These are phyloP conservation scores for Zootermopsis nevadensis DNA, from an alignment of 2,888 invertebrate species.

Conservation along the genomic window DNA sequence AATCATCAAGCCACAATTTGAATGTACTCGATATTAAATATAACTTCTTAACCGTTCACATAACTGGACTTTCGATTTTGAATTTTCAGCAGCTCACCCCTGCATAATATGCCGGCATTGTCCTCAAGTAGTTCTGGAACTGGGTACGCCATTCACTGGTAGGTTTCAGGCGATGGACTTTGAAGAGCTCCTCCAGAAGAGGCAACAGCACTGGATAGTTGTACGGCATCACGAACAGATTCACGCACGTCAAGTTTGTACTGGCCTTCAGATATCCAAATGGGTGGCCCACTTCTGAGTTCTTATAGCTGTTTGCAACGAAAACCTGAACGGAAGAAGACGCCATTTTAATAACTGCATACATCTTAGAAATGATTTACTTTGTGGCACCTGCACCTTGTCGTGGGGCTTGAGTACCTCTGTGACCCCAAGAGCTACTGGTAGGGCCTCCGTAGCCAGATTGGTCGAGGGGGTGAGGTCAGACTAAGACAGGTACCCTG, in stretches of 20 bases:
- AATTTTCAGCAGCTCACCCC: constrained; percentile 66
- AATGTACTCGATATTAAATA: neutral
- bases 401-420: too few relatives aligned
- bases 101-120: constrained; percentile 97
- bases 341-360: neutral
- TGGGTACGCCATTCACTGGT: constrained; percentile 92
- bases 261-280: constrained; percentile 98
- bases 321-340: constrained; percentile 74
- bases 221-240: constrained; percentile 97
- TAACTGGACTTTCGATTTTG: neutral
- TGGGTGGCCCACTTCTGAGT: constrained; percentile 89
- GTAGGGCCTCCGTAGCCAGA: too few relatives aligned
- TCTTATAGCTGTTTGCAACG: constrained; percentile 90
- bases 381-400: too few relatives aligned
- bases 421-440: too few relatives aligned
- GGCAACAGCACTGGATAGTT: constrained; percentile 96
- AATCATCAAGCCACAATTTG: too few relatives aligned
- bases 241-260: constrained; percentile 92
- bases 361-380: neutral
- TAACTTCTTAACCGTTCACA: neutral
- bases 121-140: constrained; percentile 93
- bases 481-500: too few relatives aligned
- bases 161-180: constrained; percentile 92
- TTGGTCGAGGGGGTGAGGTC: too few relatives aligned
- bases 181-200: constrained; percentile 92